Evolutionary conservation across 1,140 invertebrate species (phyloP), one percentile per base, ranked within the genome.

Genomic region (Pseudoatta argentina): DNA sequence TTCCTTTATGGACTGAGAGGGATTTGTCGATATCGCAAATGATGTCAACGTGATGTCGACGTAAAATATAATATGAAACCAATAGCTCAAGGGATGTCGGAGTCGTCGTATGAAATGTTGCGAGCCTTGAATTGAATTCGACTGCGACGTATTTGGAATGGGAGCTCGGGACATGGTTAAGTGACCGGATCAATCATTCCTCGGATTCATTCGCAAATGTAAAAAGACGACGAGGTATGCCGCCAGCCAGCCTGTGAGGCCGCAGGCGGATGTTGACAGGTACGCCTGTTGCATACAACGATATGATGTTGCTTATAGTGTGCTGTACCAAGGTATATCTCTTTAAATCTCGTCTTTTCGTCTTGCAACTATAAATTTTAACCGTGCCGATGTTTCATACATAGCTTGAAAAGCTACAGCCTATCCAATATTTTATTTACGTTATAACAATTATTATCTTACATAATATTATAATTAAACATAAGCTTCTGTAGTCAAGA

Each of bases 191-290:
- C 79, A 61, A 83, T 73, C 69, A 83, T 81, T 89, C 30, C 63
- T 75, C 71, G 87, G 89, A 89, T 91, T 92, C 64, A 82, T 91
- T 92, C 87, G 88, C 82, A 76, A 90, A 83, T 85, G 79, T 64
- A 81, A 91, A 90, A 87, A 91, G 89, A 86, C 76, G 88, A 92
- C 90, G 89, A 89, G 91, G 85, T 85, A 88, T 93, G 92, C 90
- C 82, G 64, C 76, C 73, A 78, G 63, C 39, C 71, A 27, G 44
- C 66, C 6, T 66, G 82, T 59, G 85, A 88, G 89, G 87, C 82
- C 86, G 88, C 86, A 91, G 85, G 86, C 91, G 92, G 91, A 92
- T 92, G 85, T 91, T 89, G 91, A 92, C 87, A 91, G 88, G 77
- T 87, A 93, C 89, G 91, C 88, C 88, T 90, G 89, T 92, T 92